A percentile compares a stretch with the other conserved stretches of the same genome.
phyloP scores from a whole-genome alignment of 1,140 invertebrate species.

The Pantala flavescens region DNA sequence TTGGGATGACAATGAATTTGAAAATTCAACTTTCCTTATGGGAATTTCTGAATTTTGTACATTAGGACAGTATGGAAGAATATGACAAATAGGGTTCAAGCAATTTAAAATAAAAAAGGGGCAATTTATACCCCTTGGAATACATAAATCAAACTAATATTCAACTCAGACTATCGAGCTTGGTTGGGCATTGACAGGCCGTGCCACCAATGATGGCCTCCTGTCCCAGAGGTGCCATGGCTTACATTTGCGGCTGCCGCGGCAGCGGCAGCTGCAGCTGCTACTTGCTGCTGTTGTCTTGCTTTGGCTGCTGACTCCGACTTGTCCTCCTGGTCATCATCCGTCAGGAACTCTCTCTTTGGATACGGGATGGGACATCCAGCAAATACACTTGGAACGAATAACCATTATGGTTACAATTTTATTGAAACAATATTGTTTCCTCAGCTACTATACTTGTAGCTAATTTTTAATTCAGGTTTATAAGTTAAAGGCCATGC shows the following conservation, averaged over 20 bases:
- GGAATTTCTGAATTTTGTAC: too few relatives aligned
- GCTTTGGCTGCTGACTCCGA: conserved; percentile 65
- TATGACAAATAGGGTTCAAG: too few relatives aligned
- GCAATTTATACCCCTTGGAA: too few relatives aligned
- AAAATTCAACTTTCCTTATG: too few relatives aligned
- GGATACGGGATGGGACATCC: conserved; percentile 96
- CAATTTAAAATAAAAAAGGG: too few relatives aligned
- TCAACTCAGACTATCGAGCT: too few relatives aligned
- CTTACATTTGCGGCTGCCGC: background rate
- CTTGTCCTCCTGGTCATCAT: conserved; percentile 95
- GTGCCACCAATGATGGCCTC: background rate
- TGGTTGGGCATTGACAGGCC: too few relatives aligned
- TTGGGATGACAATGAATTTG: too few relatives aligned
- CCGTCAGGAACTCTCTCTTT: conserved; percentile 94
- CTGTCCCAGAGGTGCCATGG: background rate
- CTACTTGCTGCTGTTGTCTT: conserved; percentile 52
- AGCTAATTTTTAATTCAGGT: background rate
- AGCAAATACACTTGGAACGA: conserved; percentile 71
- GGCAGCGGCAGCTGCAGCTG: conserved; percentile 15
- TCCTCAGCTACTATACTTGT: background rate
- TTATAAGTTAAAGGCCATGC: too few relatives aligned
- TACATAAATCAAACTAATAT: too few relatives aligned
- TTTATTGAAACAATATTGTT: background rate
- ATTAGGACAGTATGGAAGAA: too few relatives aligned
- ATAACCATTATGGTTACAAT: conserved; percentile 18